These are phyloP conservation scores for Parasteatoda lunata DNA, from an alignment of 2,888 invertebrate genomes.

Conservation along the genomic window DNA sequence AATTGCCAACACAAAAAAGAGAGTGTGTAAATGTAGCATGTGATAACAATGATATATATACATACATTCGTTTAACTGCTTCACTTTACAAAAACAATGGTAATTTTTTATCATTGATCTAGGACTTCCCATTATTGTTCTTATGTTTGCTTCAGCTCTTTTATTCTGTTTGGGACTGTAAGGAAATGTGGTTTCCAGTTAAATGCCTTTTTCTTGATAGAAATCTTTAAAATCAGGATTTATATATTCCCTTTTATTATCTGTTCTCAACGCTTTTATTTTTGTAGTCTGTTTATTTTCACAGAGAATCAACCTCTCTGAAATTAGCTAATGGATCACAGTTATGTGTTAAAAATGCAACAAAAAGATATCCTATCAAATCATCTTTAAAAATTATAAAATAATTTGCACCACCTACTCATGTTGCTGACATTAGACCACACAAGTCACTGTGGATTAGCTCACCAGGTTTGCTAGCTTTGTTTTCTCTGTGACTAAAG, in stretches of 20 bases:
- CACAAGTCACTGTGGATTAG: slow-evolving; percentile 23
- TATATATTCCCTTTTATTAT: neutral
- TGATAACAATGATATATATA: neutral
- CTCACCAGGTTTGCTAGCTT: neutral
- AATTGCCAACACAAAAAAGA: no score
- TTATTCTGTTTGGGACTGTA: neutral
- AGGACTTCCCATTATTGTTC: neutral
- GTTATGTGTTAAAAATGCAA: slow-evolving; percentile 49
- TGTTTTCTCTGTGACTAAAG: neutral
- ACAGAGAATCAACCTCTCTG: neutral
- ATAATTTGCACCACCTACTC: slow-evolving; percentile 32
- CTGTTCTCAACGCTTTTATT: neutral
- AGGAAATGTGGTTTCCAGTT: neutral
- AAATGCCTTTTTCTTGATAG: neutral
- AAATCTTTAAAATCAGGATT: neutral
- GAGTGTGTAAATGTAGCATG: no score
- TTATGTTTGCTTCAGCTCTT: neutral
- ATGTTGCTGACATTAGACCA: slow-evolving; percentile 14
- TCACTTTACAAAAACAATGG: neutral
- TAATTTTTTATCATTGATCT: neutral
- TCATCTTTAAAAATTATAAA: slow-evolving; percentile 54
- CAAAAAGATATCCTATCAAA: slow-evolving; percentile 19
- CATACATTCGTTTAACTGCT: neutral
- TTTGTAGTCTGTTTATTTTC: neutral
- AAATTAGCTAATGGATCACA: neutral